These are phyloP conservation scores for Mesoclemmys tuberculata DNA, from an alignment of 2,113 vertebrate genomes.

Conservation along the genomic window DNA sequence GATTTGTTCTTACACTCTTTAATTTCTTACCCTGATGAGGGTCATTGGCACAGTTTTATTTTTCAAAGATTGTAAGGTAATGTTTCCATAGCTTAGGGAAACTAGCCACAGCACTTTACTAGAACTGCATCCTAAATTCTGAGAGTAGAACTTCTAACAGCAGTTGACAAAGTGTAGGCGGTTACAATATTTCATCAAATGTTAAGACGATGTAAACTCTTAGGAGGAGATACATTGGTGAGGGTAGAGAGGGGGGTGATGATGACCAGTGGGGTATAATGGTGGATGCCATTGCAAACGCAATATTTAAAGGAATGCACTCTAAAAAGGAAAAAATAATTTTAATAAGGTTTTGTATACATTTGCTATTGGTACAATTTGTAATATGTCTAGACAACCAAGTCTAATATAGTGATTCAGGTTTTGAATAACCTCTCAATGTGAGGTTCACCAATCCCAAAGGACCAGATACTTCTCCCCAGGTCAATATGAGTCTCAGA, in stretches of 20 bases:
- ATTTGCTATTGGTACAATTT: too few relatives aligned
- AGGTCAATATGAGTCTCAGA: too few relatives aligned
- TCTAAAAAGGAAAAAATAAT: too few relatives aligned
- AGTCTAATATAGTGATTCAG: too few relatives aligned
- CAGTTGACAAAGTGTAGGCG: accelerated
- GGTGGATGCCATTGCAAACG: background rate
- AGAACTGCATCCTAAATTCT: background rate
- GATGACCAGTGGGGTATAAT: accelerated
- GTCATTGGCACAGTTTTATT: background rate
- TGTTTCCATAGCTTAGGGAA: background rate
- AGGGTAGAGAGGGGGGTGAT: background rate
- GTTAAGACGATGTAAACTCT: background rate
- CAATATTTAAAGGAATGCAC: too few relatives aligned
- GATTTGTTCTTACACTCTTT: too few relatives aligned
- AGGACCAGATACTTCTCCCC: too few relatives aligned
- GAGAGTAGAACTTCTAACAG: background rate
- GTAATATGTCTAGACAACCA: too few relatives aligned
- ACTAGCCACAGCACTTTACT: background rate
- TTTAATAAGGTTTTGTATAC: too few relatives aligned
- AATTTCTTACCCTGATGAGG: background rate
- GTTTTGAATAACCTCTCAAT: too few relatives aligned
- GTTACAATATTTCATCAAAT: background rate
- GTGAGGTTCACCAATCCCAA: too few relatives aligned
- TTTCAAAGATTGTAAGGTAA: background rate
- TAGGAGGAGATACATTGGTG: background rate